These are phyloP conservation scores for Caenorhabditis drosophilae DNA, from an alignment of 2,888 invertebrate species.

Conservation along the genomic window DNA sequence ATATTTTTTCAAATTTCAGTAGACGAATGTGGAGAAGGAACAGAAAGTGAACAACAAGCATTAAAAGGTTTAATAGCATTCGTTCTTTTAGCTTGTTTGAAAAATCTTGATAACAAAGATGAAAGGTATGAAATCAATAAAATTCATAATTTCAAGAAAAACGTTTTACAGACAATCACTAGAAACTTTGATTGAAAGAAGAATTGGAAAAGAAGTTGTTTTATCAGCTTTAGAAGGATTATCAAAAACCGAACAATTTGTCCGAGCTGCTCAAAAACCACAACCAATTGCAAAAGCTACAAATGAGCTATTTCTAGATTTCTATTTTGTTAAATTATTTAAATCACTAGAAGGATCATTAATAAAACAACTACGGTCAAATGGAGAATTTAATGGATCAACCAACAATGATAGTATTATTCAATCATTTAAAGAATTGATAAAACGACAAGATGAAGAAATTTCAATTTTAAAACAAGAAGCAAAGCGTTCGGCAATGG, in stretches of 20 bases:
- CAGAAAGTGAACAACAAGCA: slow-evolving; percentile 78
- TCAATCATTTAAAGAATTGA: slow-evolving; percentile 75
- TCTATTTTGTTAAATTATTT: slow-evolving; percentile 90
- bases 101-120: slow-evolving; percentile 26
- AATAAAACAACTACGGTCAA: slow-evolving; percentile 63
- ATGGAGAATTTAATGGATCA: slow-evolving; percentile 64
- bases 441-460: slow-evolving; percentile 80
- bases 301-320: slow-evolving; percentile 85
- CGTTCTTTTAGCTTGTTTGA: slow-evolving; percentile 83
- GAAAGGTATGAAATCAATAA: no score
- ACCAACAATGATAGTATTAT: slow-evolving; percentile 72
- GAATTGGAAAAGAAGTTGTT: slow-evolving; percentile 88
- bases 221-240: slow-evolving; percentile 85
- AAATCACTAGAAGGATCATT: slow-evolving; percentile 71
- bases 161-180: no score
- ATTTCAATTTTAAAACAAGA: slow-evolving; percentile 63
- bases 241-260: slow-evolving; percentile 83
- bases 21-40: slow-evolving; percentile 83
- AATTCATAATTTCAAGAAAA: no score
- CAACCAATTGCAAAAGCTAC: slow-evolving; percentile 82
- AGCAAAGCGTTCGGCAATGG: slow-evolving; percentile 40
- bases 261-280: slow-evolving; percentile 88
- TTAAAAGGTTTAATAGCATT: slow-evolving; percentile 89
- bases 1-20: no score
- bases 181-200: slow-evolving; percentile 78